Base-by-base conservation (phyloP, 2,888 invertebrate genomes). In the Acheta domesticus region DNA sequence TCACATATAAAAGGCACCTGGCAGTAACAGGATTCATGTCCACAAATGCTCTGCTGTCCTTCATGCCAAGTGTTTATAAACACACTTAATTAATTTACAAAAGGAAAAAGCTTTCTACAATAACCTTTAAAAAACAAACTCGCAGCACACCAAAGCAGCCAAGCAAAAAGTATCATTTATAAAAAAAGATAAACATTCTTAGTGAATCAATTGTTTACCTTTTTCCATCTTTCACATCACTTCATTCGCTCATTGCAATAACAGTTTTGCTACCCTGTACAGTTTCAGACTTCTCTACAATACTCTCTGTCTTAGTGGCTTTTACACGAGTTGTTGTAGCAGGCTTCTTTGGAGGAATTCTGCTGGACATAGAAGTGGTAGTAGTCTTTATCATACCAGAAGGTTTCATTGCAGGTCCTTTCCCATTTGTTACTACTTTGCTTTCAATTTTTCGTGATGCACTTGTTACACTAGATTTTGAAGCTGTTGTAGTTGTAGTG, bases 401-500 rank as follows among this genome's bases (percentile, higher is more conserved):
- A 16, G 79, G 23, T 20, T 83, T 83, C 14, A 85, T 80, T 3
- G n/a, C 62, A 14, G 62, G 62, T 19, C 16, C 62, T 62, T 62
- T 62, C 62, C 62, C 62, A 14, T 62, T 62, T n/a, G n/a, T 62
- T n/a, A 62, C 4, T 19, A n/a, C 16, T 62, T 62, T 62, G n/a
- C 62, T 62, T 62, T 62, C 62, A 19, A 62, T 62, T 62, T 62
- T 62, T n/a, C 62, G 62, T 19, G 62, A n/a, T 19, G 62, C 16
- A 62, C 16, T 19, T 19, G 62, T 62, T 19, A 62, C 62, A 49
- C 81, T 82, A 75, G 83, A 80, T 76, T 83, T 79, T 77, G 84
- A 84, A 78, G 85, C 84, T 74, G 84, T 84, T 75, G 85, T 85
- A 74, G 85, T 83, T 77, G 84, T 14, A 14, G n/a, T 62, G 62